These are phyloP conservation scores for Danionella cerebrum DNA, from an alignment of 2,113 vertebrate species.

Conservation along the genomic window DNA sequence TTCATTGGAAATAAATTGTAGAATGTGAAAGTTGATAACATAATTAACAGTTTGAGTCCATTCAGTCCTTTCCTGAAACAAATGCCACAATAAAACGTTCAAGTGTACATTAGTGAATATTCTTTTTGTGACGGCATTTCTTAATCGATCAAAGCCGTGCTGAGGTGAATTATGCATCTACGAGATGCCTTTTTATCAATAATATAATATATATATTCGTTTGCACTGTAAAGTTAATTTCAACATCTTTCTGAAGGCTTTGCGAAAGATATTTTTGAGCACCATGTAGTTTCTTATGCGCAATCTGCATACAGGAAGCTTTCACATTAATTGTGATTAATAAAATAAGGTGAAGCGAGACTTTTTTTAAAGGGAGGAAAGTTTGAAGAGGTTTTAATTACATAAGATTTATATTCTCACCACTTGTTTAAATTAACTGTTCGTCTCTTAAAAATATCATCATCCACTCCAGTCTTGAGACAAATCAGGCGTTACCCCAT, in stretches of 20 bases:
- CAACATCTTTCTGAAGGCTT: background rate
- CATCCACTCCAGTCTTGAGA: slow-evolving; percentile 35
- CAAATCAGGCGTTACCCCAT: slow-evolving; percentile 34
- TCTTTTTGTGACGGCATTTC: no score
- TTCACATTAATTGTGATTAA: no score
- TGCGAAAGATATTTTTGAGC: background rate
- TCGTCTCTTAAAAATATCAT: slow-evolving; percentile 39
- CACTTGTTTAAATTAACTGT: slow-evolving; percentile 52
- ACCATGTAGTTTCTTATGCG: background rate
- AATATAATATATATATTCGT: no score
- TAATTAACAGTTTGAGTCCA: no score
- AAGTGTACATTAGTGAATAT: no score
- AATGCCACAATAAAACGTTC: no score
- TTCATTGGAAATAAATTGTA: no score
- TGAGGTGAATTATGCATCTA: slow-evolving; percentile 32
- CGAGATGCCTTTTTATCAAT: slow-evolving; percentile 35
- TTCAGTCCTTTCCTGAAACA: no score
- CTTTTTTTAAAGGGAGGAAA: background rate
- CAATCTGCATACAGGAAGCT: no score
- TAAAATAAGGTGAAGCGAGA: background rate
- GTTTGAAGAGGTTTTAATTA: background rate
- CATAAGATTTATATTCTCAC: slow-evolving; percentile 1
- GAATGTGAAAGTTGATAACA: no score
- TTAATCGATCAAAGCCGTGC: background rate
- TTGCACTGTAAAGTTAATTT: background rate